Percentiles rank a stretch among this genome's conserved stretches.
phyloP scores from a whole-genome alignment of 2,888 invertebrate species.

The Dynastes hyllus region DNA sequence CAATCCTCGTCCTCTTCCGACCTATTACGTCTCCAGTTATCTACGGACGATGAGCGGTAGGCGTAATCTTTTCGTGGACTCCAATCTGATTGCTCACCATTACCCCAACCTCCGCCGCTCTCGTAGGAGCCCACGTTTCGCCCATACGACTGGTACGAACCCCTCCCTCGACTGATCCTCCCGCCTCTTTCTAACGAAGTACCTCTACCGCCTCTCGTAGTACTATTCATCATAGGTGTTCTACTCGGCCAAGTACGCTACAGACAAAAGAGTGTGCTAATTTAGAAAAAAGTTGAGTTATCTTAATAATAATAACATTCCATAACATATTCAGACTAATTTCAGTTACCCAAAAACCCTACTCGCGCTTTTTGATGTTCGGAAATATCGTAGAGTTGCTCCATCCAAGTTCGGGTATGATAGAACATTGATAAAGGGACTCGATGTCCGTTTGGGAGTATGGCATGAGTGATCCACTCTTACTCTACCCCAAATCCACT shows the following conservation, averaged over 20 bases:
- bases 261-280: slow-evolving; percentile 31
- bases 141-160: slow-evolving; percentile 65
- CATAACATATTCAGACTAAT: too few relatives aligned
- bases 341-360: too few relatives aligned
- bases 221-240: slow-evolving; percentile 66
- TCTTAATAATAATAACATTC: too few relatives aligned
- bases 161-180: slow-evolving; percentile 65
- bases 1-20: slow-evolving; percentile 74
- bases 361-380: too few relatives aligned
- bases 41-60: slow-evolving; percentile 63
- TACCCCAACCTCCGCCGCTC: slow-evolving; percentile 74
- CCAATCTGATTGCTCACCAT: slow-evolving; percentile 75
- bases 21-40: slow-evolving; percentile 73
- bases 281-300: background rate
- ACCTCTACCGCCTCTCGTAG: slow-evolving; percentile 70
- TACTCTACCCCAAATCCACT: too few relatives aligned
- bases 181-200: slow-evolving; percentile 72
- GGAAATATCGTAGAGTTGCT: too few relatives aligned
- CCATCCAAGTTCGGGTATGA: too few relatives aligned
- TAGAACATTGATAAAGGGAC: too few relatives aligned
- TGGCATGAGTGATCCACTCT: too few relatives aligned
- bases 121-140: slow-evolving; percentile 54
- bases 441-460: too few relatives aligned
- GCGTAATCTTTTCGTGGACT: slow-evolving; percentile 76
- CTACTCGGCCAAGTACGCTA: slow-evolving; percentile 72